Percentiles rank a stretch among this genome's conserved stretches.
Conservation (phyloP, 1,140 invertebrate genomes). For the Onthophagus taurus region DNA sequence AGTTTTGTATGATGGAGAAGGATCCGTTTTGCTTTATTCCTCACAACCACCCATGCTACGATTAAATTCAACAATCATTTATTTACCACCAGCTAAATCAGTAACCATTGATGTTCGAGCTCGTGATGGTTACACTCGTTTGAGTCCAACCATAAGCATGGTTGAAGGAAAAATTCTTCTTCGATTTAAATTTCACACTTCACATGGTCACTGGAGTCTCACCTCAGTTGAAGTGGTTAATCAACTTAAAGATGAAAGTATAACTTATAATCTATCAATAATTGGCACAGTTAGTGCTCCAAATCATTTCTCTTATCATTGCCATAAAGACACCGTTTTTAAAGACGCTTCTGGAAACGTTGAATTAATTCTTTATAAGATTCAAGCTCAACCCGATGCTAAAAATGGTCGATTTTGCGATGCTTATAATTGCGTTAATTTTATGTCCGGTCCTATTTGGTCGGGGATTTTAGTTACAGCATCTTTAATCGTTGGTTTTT, state of each 20-base stretch:
- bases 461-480: conserved; percentile 60
- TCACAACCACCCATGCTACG: conserved; percentile 24
- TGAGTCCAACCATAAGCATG: conserved; percentile 13
- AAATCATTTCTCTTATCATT: conserved; percentile 44
- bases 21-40: conserved; percentile 25
- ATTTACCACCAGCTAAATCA: conserved; percentile 15
- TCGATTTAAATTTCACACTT: conserved; percentile 28
- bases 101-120: conserved; percentile 18
- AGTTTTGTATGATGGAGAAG: too few species aligned
- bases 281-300: conserved; percentile 37
- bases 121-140: conserved; percentile 13
- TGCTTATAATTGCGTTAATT: conserved; percentile 63
- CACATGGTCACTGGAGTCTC: conserved; percentile 30
- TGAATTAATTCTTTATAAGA: conserved; percentile 33
- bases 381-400: conserved; percentile 42
- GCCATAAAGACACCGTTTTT: conserved; percentile 35
- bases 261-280: conserved; percentile 18
- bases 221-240: conserved; percentile 22
- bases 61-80: conserved; percentile 16
- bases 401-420: conserved; percentile 40
- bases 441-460: conserved; percentile 71
- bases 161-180: conserved; percentile 25
- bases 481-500: conserved; percentile 56
- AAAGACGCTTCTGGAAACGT: conserved; percentile 20
- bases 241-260: too few species aligned